These are phyloP conservation scores for Dromiciops gliroides DNA, from an alignment of 2,113 vertebrate species.

Conservation along the genomic window DNA sequence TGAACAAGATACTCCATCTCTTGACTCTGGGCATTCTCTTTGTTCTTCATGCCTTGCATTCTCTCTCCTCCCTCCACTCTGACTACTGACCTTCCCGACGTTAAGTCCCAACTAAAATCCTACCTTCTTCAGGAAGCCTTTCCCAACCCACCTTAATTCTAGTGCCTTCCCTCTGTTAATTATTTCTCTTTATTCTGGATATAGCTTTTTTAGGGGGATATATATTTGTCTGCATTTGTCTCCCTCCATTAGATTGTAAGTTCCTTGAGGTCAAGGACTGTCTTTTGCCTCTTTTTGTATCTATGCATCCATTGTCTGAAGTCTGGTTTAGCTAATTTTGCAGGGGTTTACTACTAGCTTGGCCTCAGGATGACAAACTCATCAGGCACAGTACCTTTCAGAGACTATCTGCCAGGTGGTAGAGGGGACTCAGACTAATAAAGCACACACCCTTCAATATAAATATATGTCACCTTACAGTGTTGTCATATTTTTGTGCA, in stretches of 20 bases:
- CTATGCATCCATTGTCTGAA: neutral
- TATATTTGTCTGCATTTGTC: neutral
- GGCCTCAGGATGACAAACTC: neutral
- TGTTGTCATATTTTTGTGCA: neutral
- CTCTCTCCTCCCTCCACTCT: neutral
- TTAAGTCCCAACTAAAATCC: neutral
- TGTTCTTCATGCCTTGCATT: neutral
- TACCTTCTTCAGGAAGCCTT: neutral
- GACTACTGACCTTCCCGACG: neutral
- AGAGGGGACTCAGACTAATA: neutral
- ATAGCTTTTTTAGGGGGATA: neutral
- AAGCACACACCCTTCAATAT: neutral
- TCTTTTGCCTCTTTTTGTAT: neutral
- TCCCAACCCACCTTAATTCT: no score
- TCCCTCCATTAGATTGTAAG: neutral
- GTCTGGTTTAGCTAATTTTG: neutral
- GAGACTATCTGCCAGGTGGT: neutral
- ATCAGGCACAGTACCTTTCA: no score
- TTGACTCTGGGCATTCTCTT: neutral
- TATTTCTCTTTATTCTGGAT: neutral
- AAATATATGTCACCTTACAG: constrained; percentile 5
- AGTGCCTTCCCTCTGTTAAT: neutral
- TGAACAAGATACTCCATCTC: neutral
- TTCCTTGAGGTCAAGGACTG: neutral
- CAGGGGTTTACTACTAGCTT: neutral